Percentiles rank a stretch among this genome's conserved stretches.
Conservation (phyloP, 2,888 invertebrate species). For the Lasioglossum oenotherae region DNA sequence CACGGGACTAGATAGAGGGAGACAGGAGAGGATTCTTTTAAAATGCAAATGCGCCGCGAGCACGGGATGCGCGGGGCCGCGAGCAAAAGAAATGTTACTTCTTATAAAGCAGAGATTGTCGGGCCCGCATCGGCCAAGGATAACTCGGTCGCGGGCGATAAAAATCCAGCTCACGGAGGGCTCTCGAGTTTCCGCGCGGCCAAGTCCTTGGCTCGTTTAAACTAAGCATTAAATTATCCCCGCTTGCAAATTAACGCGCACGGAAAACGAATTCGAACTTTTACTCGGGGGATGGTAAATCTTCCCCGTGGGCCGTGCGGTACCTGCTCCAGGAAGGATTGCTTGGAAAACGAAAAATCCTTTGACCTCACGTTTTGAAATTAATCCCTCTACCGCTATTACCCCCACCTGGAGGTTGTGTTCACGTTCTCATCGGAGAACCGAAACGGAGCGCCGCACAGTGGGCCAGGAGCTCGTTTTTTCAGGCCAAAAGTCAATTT, state of each 20-base stretch:
- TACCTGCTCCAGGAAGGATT: neutral
- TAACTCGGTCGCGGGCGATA: conserved; percentile 64
- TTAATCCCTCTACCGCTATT: conserved; percentile 3
- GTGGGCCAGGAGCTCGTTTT: too few species aligned
- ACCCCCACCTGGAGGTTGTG: neutral
- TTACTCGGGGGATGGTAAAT: conserved; percentile 26
- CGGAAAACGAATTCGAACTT: conserved; percentile 41
- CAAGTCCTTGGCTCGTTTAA: conserved; percentile 23
- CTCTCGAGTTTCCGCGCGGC: neutral
- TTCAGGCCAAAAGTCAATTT: too few species aligned
- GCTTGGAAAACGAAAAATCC: conserved; percentile 29
- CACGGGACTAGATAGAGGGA: neutral
- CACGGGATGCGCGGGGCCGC: conserved; percentile 24
- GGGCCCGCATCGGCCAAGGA: conserved; percentile 46
- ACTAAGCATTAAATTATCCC: conserved; percentile 48
- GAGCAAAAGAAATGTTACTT: conserved; percentile 72
- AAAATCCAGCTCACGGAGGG: conserved; percentile 50
- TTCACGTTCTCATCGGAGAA: neutral
- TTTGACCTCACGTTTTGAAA: conserved; percentile 14
- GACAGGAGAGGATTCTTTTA: conserved; percentile 59
- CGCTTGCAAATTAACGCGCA: conserved; percentile 32
- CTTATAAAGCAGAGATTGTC: conserved; percentile 69
- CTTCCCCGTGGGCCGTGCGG: neutral
- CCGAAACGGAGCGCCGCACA: neutral
- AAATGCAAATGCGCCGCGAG: conserved; percentile 66